Base-by-base conservation (phyloP, 2,113 vertebrate species). In the Leucopsar rothschildi region DNA sequence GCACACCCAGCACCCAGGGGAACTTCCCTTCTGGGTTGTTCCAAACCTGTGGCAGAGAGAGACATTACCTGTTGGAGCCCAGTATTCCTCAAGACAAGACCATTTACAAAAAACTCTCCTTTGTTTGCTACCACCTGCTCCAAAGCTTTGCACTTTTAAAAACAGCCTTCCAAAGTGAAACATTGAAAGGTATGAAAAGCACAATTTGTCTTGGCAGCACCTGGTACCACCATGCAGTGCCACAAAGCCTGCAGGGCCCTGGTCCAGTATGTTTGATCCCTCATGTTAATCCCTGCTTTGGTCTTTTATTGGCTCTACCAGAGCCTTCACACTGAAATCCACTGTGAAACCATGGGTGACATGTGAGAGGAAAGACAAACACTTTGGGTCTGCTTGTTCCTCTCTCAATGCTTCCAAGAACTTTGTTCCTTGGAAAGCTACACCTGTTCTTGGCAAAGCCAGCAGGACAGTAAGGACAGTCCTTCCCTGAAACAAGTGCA, bases 381-480 rank as follows among this genome's bases (percentile, higher is more conserved):
- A 37, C 25, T 25, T 85, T 55, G 47, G 18, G 13, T 63, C 69
- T 84, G 19, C 69, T 71, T 57, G 31, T 9, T 82, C 53, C 45
- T 52, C 35, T 55, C 82, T 49, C 29, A 22, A 3, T 33, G 23
- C 10, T 45, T 52, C 15, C 81, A 45, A 9, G 23, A 80, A 17
- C 5, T 11, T 57, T 82, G 57, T 61, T 64, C 88, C 55, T 55
- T 56, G 73, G 75, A 79, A 91, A 84, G 82, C 24, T 8, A 4
- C 0, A 0, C n/a, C 50, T 66, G 60, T 21, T 55, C 47, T 70
- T 63, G 65, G 77, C 60, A 83, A 39, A 66, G 47, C 19, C 64
- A 86, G 12, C 25, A 35, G 66, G 10, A 0, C 2, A 61, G 35
- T 18, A 19, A 1, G 3, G 11, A 37, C 0, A 27, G 64, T 7